Evolutionary conservation across 2,888 invertebrate species (phyloP).

Genomic region (Campopleginae sp.): DNA sequence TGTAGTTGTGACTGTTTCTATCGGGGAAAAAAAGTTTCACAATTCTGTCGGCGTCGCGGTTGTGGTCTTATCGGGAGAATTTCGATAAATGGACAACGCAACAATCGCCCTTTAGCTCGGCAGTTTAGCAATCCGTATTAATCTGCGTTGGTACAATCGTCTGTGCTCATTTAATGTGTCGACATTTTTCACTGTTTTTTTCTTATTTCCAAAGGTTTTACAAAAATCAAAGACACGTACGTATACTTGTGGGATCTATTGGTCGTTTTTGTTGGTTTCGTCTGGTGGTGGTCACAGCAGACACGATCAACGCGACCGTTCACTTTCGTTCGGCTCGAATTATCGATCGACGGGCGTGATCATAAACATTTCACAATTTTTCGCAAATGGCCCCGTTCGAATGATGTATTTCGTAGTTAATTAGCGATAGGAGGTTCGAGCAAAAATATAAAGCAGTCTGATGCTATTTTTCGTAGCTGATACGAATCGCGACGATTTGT

Average conservation of each 20-base stretch:
- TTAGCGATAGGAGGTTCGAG: neutral
- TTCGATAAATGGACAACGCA: slow-evolving; percentile 24
- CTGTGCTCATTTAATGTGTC: slow-evolving; percentile 17
- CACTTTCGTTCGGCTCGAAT: slow-evolving; percentile 69
- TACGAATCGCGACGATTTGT: neutral
- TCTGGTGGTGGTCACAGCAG: slow-evolving; percentile 33
- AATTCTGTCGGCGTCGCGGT: neutral
- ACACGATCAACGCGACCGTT: slow-evolving; percentile 54
- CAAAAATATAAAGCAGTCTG: neutral
- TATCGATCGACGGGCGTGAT: slow-evolving; percentile 39
- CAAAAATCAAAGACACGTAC: neutral
- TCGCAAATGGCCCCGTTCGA: slow-evolving; percentile 27
- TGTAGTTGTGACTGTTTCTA: neutral
- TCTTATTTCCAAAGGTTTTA: neutral
- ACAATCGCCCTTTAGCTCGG: slow-evolving; percentile 33
- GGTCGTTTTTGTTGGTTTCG: slow-evolving; percentile 38
- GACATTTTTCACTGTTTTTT: slow-evolving; percentile 3
- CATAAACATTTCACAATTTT: slow-evolving; percentile 63
- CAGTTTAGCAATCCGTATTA: neutral
- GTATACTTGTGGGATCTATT: slow-evolving; percentile 12
- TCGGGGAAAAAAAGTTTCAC: slow-evolving; percentile 37
- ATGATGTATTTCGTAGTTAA: slow-evolving; percentile 3
- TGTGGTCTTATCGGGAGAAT: slow-evolving; percentile 43
- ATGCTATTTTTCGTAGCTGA: neutral
- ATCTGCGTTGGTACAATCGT: slow-evolving; percentile 12